phyloP scores from a whole-genome alignment of 37 sponge, comb jelly and placozoan species.

The Aplysina aerophoba region DNA sequence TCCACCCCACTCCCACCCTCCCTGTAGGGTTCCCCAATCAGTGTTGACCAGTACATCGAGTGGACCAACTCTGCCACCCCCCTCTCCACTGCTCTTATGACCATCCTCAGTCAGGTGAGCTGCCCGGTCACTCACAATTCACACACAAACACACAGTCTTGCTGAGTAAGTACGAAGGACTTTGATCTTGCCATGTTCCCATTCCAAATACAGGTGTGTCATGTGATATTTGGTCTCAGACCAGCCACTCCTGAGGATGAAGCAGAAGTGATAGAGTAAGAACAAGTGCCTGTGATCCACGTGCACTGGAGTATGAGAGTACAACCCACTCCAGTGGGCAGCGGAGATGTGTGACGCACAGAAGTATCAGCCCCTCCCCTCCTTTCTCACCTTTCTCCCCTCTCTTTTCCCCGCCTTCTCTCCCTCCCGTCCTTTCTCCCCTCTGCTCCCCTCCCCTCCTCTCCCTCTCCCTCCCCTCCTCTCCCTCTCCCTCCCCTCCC shows the following conservation, averaged over 20 bases:
- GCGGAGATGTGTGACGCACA: no score
- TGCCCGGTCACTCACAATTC: neutral
- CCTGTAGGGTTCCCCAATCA: slow-evolving; percentile 46
- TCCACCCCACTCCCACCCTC: no score
- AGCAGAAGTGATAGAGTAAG: slow-evolving; percentile 69
- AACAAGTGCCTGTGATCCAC: neutral
- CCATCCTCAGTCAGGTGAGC: slow-evolving; percentile 53
- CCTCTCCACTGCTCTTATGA: slow-evolving; percentile 23
- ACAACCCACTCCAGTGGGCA: no score
- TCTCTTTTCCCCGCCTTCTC: neutral
- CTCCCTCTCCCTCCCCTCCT: neutral
- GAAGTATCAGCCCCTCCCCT: neutral
- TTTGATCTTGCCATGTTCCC: neutral
- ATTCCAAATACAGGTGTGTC: slow-evolving; percentile 41
- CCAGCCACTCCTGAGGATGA: slow-evolving; percentile 52
- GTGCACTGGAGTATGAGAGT: no score
- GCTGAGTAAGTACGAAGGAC: no score
- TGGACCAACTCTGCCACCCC: slow-evolving; percentile 35
- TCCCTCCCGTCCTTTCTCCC: neutral
- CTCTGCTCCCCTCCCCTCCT: neutral
- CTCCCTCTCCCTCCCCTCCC: neutral
- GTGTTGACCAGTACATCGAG: slow-evolving; percentile 38
- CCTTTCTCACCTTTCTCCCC: neutral
- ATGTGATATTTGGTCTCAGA: slow-evolving; percentile 69
- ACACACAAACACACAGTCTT: neutral